phyloP scores from a whole-genome alignment of 2,113 vertebrate species.

The Piprites chloris region DNA sequence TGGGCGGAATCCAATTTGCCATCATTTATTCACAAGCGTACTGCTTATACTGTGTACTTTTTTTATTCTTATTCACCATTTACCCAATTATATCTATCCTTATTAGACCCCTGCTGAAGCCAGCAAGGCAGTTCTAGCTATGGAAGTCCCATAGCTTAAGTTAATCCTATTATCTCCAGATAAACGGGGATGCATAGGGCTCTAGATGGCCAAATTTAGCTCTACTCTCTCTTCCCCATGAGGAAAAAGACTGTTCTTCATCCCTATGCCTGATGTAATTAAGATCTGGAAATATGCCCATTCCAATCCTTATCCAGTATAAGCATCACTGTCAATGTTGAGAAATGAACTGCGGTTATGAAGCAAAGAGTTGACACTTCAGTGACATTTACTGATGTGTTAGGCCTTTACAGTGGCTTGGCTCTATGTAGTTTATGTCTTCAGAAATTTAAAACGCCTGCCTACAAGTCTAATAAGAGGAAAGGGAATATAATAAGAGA shows the following conservation, averaged over 20 bases:
- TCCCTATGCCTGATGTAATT: constrained; percentile 79
- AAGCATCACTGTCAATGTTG: constrained; percentile 75
- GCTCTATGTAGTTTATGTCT: constrained; percentile 43
- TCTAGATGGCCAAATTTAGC: constrained; percentile 76
- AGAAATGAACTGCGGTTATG: constrained; percentile 74
- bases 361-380: constrained; percentile 75
- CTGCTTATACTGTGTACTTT: constrained; percentile 64
- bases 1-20: constrained; percentile 76
- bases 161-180: constrained; percentile 83
- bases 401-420: constrained; percentile 48
- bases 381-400: constrained; percentile 74
- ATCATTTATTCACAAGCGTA: constrained; percentile 73
- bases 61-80: constrained; percentile 74
- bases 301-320: constrained; percentile 73
- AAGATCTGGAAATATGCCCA: constrained; percentile 80
- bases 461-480: constrained; percentile 45
- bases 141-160: constrained; percentile 77
- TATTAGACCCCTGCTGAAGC: constrained; percentile 84
- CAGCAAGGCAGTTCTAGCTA: constrained; percentile 71
- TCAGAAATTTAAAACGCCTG: constrained; percentile 58
- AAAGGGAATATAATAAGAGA: not conserved
- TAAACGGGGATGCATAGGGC: constrained; percentile 69
- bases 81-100: constrained; percentile 81
- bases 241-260: constrained; percentile 68
- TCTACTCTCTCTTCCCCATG: constrained; percentile 27